These are phyloP conservation scores for Merops nubicus DNA, from an alignment of 2,113 vertebrate species.

Conservation along the genomic window DNA sequence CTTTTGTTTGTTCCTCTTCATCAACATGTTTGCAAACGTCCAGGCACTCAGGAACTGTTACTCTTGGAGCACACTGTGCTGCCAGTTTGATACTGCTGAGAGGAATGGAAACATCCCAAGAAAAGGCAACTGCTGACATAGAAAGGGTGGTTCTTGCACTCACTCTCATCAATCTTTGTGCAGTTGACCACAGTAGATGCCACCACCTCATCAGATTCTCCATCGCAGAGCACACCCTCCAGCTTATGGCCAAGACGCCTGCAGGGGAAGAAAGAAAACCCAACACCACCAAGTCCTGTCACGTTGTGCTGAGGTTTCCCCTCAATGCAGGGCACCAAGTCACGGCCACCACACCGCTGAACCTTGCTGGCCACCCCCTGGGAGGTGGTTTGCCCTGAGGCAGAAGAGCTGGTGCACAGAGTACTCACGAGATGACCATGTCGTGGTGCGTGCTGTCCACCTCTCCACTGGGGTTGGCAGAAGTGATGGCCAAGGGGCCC, in stretches of 20 bases:
- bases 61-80: conserved; percentile 13
- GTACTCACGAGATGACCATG: conserved; percentile 87
- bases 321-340: rapidly evolving
- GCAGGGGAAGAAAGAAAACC: background rate
- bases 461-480: conserved; percentile 90
- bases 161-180: conserved; percentile 85
- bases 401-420: background rate
- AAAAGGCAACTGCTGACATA: background rate
- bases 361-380: rapidly evolving
- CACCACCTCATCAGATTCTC: conserved; percentile 85
- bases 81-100: background rate
- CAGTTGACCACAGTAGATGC: conserved; percentile 90
- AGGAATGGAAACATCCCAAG: background rate
- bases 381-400: rapidly evolving
- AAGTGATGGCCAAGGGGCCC: conserved; percentile 87
- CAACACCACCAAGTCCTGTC: background rate
- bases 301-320: background rate
- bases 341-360: rapidly evolving
- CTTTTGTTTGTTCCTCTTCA: conserved; percentile 34
- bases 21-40: conserved; percentile 7
- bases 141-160: background rate
- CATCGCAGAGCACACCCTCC: conserved; percentile 89
- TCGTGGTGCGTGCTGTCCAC: conserved; percentile 88
- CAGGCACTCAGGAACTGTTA: background rate
- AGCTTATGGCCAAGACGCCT: conserved; percentile 88